Evolutionary conservation across 1,140 invertebrate species (phyloP).

Genomic region (Lepeophtheirus salmonis): DNA sequence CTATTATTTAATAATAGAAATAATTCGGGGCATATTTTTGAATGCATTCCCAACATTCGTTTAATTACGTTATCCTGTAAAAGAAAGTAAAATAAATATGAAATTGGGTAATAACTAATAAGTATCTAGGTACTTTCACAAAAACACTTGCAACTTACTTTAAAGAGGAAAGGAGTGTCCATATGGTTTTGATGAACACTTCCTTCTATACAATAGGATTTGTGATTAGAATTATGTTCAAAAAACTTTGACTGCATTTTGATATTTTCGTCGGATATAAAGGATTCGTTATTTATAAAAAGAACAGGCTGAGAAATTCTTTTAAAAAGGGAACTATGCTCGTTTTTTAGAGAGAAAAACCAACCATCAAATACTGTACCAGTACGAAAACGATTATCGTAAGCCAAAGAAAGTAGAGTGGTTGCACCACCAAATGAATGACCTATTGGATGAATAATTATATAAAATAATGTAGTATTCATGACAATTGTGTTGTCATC

Average conservation of each 20-base stretch:
- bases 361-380: slow-evolving; percentile 6
- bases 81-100: background rate
- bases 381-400: background rate
- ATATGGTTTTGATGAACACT: slow-evolving; percentile 16
- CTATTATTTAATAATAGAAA: background rate
- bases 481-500: background rate
- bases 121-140: no score
- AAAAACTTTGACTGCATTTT: slow-evolving; percentile 4
- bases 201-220: slow-evolving; percentile 5
- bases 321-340: background rate
- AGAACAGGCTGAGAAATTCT: background rate
- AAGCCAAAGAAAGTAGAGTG: background rate
- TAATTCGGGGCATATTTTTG: background rate
- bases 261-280: slow-evolving; percentile 4
- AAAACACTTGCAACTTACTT: background rate
- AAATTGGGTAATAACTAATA: no score
- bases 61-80: background rate
- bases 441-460: background rate
- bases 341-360: slow-evolving; percentile 1
- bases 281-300: slow-evolving; percentile 9
- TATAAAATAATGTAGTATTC: background rate
- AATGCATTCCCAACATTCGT: background rate
- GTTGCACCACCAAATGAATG: slow-evolving; percentile 14
- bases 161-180: slow-evolving; percentile 4
- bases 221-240: background rate